A percentile compares a stretch with the other conserved stretches of the same genome.
phyloP scores from a whole-genome alignment of 2,888 invertebrate species.

The Idaea dimidiata region DNA sequence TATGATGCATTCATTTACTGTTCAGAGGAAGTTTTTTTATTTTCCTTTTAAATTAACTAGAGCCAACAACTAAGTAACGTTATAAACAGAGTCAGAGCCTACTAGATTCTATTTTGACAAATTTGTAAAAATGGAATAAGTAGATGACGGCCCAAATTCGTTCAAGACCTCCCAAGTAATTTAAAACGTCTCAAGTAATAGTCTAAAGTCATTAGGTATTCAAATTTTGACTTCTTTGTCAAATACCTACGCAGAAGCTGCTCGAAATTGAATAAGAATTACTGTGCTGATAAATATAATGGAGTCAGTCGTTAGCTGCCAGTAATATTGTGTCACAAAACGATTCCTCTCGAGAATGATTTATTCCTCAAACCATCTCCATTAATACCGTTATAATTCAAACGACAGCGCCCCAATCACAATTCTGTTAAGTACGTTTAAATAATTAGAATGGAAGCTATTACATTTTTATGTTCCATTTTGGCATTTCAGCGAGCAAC shows the following conservation, averaged over 20 bases:
- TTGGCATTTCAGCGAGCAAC: slow-evolving; percentile 47
- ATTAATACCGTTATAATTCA: slow-evolving; percentile 26
- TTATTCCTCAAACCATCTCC: slow-evolving; percentile 22
- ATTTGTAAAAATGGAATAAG: slow-evolving; percentile 6
- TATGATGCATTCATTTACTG: neutral
- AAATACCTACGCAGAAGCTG: neutral
- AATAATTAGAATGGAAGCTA: slow-evolving; percentile 39
- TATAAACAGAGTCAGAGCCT: slow-evolving; percentile 12
- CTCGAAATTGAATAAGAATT: slow-evolving; percentile 4
- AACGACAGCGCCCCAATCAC: slow-evolving; percentile 17
- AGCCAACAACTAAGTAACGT: neutral
- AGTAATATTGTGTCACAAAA: slow-evolving; percentile 14
- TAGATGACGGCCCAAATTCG: too few relatives aligned
- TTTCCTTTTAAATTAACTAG: neutral
- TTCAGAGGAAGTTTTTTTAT: neutral
- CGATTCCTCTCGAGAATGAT: slow-evolving; percentile 25
- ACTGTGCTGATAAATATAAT: slow-evolving; percentile 14
- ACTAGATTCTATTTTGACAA: slow-evolving; percentile 11
- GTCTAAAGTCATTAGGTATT: slow-evolving; percentile 13
- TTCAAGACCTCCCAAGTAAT: slow-evolving; percentile 10
- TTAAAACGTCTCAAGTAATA: slow-evolving; percentile 11
- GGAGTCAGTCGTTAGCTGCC: slow-evolving; percentile 12
- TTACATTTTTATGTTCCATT: slow-evolving; percentile 42
- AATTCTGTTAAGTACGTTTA: slow-evolving; percentile 32
- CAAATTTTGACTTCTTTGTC: neutral